A percentile compares a stretch with the other conserved stretches of the same genome.
phyloP scores from a whole-genome alignment of 2,888 invertebrate genomes.

The Drosophila cracens region DNA sequence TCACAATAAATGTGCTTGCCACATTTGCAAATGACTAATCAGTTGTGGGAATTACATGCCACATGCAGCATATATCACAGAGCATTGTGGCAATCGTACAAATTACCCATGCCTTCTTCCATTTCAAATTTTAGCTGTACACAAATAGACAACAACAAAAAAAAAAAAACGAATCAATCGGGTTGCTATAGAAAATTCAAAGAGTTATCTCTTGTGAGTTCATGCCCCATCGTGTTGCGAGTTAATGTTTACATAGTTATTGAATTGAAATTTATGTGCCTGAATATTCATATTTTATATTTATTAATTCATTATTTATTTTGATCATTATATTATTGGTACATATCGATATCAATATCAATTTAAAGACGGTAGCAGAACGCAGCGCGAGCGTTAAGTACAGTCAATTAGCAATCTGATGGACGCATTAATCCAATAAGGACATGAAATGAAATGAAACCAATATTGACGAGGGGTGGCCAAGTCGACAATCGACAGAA shows the following conservation, averaged over 20 bases:
- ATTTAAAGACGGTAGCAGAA: constrained; percentile 3
- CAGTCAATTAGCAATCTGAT: constrained; percentile 70
- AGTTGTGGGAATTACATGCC: constrained; percentile 14
- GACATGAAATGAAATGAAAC: constrained; percentile 63
- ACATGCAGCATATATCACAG: neutral
- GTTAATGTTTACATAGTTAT: neutral
- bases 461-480: constrained; percentile 56
- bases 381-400: constrained; percentile 52
- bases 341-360: neutral
- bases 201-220: neutral
- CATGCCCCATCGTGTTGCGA: neutral
- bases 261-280: neutral
- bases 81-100: constrained; percentile 3
- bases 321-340: neutral
- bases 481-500: constrained; percentile 25
- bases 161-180: neutral
- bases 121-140: neutral
- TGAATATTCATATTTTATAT: neutral
- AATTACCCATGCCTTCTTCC: neutral
- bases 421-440: constrained; percentile 74
- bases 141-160: neutral
- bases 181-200: neutral
- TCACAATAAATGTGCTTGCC: constrained; percentile 3
- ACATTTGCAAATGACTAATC: constrained; percentile 8
- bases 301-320: neutral